Evolutionary conservation across 2,113 vertebrate species (phyloP), one percentile per base, ranked within the genome.

Genomic region (Scortum barcoo): DNA sequence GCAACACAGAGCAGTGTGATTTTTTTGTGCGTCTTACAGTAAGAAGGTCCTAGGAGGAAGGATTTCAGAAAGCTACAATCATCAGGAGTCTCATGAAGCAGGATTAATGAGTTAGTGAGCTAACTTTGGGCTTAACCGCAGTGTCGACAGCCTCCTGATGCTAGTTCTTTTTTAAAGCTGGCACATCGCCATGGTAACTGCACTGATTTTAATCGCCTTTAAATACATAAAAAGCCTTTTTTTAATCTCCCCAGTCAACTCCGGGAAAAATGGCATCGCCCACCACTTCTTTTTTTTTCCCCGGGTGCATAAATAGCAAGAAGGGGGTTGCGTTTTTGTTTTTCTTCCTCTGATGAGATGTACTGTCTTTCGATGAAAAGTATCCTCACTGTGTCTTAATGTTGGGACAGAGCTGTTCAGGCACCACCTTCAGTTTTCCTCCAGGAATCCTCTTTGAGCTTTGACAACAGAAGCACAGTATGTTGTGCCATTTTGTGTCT

Each of bases 191-290:
- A 81, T 77, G 63, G 79, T 46, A 81, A 88, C 70, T 30, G 44
- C 30, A 61, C 50, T 85, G 26, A 88, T 90, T 86, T 57, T 36
- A 83, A 88, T 81, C 68, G 16, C 46, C 33, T 86, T 84, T 84
- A 81, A 81, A 85, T 65, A 68, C 48, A 78, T 53, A 53, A 76
- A 82, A 84, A 79, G n/a, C 44, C 20, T 38, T 56, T 30, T 30
- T 30, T 26, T 80, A 65, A 80, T 72, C 63, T 82, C 30, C 72
- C 56, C 42, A 86, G 57, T 63, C 58, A 44, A 48, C 40, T 44
- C 11, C 11, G 12, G 57, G 50, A 50, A 75, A 68, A 68, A 75
- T 67, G 20, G 11, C 58, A 54, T 76, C 24, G 19, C 74, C 70
- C 30, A 72, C 70, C 33, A 19, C 22, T 81, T 30, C 48, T 38